phyloP scores from a whole-genome alignment of 35 echinoderm and acorn worm genomes.

The Diadema setosum region DNA sequence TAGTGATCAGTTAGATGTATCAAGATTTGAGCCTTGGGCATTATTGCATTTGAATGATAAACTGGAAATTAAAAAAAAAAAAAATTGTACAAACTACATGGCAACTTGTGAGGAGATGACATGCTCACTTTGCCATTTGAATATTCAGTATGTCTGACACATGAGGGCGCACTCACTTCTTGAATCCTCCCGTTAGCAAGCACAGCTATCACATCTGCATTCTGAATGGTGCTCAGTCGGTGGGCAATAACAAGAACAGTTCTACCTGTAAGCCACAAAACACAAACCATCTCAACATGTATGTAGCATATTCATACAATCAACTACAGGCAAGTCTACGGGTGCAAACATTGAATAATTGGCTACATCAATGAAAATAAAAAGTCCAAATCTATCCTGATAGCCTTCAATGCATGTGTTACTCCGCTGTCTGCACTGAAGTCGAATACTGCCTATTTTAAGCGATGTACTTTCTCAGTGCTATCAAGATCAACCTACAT shows the following conservation, averaged over 20 bases:
- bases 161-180: slow-evolving; percentile 67
- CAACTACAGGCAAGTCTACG: neutral
- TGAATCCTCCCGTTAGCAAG: slow-evolving; percentile 70
- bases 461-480: no score
- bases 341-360: neutral
- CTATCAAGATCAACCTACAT: no score
- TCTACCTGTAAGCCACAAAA: slow-evolving; percentile 46
- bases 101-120: no score
- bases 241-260: slow-evolving; percentile 95
- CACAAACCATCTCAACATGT: neutral
- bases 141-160: neutral
- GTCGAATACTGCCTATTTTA: no score
- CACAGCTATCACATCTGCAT: slow-evolving; percentile 92
- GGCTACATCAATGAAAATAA: neutral
- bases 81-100: no score
- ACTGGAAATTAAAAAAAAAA: no score
- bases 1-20: no score
- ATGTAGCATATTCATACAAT: neutral
- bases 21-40: no score
- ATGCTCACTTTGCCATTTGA: no score
- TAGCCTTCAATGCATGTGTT: neutral
- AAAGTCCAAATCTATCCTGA: neutral
- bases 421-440: no score
- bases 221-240: slow-evolving; percentile 85
- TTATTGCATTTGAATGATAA: no score